Evolutionary conservation across 2,113 vertebrate species (phyloP), one percentile per base, ranked within the genome.

Genomic region (Ciconia stormi): DNA sequence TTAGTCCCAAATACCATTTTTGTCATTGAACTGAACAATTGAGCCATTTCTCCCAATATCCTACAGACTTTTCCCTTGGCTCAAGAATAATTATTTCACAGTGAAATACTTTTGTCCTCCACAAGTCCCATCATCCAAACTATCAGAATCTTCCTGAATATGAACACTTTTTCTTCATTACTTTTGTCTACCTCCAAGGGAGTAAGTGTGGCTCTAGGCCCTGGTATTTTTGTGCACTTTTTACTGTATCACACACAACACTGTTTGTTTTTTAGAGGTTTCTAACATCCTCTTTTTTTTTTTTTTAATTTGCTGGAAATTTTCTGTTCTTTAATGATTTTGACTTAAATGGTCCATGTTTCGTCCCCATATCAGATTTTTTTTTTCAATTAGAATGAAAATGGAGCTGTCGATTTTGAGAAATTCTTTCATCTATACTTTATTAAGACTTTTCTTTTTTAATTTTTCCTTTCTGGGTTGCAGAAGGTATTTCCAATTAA

Each of bases 31-130:
- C 69, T 73, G 62, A 94, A 95, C 71, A 74, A 92, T 12, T 52
- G 62, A 92, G 21, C 3, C n/a, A 63, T 91, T 95, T 93, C 34
- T 88, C 77, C 58, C 70, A 82, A 29, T 73, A 89, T 83, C 67
- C 53, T 78, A 49, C 50, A 88, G 66, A 71, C 26, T 36, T 89
- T 69, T 85, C 62, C 36, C 44, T 96, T 94, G 61, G 36, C 44
- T 93, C 74, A 92, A 79, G 52, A 93, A 62, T 87, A 96, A 90
- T 89, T 96, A 91, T 90, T 95, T 91, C 38, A 83, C 40, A 66
- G 25, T 70, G 58, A 87, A 85, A 44, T 88, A 67, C 72, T 82
- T 94, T 89, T 89, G n/a, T 79, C 56, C 58, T 77, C 88, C 71
- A 59, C 49, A 82, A 65, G 49, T 81, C 30, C 52, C 86, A 74